Percentiles rank a stretch among this genome's conserved stretches.
phyloP scores from a whole-genome alignment of 2,797 vertebrate species.

The Sebastes matsubarae region DNA sequence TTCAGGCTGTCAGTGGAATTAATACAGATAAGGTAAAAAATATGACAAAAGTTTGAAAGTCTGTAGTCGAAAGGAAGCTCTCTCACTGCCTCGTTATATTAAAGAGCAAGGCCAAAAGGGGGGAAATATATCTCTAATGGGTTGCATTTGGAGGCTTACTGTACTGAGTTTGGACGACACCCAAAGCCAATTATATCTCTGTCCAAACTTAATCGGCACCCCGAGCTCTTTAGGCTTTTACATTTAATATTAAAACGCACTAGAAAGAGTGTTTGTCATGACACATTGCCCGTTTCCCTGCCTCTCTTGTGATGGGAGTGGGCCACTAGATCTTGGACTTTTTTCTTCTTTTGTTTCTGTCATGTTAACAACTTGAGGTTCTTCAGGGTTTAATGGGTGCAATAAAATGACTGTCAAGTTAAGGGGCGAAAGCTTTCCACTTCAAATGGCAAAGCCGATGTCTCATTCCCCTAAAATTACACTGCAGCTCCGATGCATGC shows the following conservation, averaged over 20 bases:
- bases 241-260: slow-evolving; percentile 54
- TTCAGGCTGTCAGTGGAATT: slow-evolving; percentile 82
- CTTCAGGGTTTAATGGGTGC: slow-evolving; percentile 62
- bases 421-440: slow-evolving; percentile 40
- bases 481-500: background rate
- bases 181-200: slow-evolving; percentile 75
- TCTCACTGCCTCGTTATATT: slow-evolving; percentile 64
- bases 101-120: slow-evolving; percentile 60
- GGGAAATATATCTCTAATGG: slow-evolving; percentile 64
- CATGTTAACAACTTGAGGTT: slow-evolving; percentile 67
- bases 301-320: slow-evolving; percentile 21
- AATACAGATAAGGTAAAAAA: slow-evolving; percentile 80
- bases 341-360: slow-evolving; percentile 56
- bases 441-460: slow-evolving; percentile 33
- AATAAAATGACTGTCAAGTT: slow-evolving; percentile 66
- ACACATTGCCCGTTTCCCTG: slow-evolving; percentile 28
- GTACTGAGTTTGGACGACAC: slow-evolving; percentile 59
- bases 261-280: slow-evolving; percentile 47
- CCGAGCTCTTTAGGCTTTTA: slow-evolving; percentile 57
- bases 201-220: slow-evolving; percentile 72
- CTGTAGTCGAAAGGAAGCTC: slow-evolving; percentile 66
- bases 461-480: slow-evolving; percentile 22
- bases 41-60: slow-evolving; percentile 78
- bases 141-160: slow-evolving; percentile 64
- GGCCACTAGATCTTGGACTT: slow-evolving; percentile 17